Base-by-base conservation (phyloP, 2,888 invertebrate species). In the Leptinotarsa haldemani region DNA sequence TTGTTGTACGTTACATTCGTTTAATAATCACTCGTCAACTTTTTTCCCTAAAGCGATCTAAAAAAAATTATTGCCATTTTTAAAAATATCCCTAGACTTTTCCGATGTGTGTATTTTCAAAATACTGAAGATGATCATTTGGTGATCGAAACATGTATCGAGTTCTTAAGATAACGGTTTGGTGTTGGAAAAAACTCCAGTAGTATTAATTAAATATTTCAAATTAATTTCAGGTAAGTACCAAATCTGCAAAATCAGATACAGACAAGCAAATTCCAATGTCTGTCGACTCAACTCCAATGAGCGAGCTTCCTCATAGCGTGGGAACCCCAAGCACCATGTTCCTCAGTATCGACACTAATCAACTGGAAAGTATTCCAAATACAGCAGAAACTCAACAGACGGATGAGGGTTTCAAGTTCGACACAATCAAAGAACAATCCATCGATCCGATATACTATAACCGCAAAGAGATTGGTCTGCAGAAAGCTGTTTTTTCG, bases 341-440 rank as follows among this genome's bases (percentile, higher is more conserved):
- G 70, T 75, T 78, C 66, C 66, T 79, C n/a, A 82, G 81, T 67
- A 71, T 76, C 7, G 82, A 82, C 25, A 79, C 79, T 47, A 80
- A 78, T 18, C 78, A 77, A 58, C 56, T 74, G 4, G 81, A 81
- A 50, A 83, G 82, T 71, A 75, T 77, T 40, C 82, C 83, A 2
- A 80, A 75, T 30, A 87, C 86, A 1, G 88, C 89, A 0, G 84
- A 88, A 30, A 89, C 89, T 64, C 89, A 88, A 78, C 84, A 89
- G n/a, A 83, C 89, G 63, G 89, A 90, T 75, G 89, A 89, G 4
- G 87, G 89, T 0, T 81, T 80, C 66, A 70, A 75, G 53, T 80
- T 80, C 73, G 65, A 63, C 1, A 40, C 47, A 63, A 46, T 66
- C 30, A 56, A 67, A 70, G 65, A 65, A 13, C 40, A 58, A 20